These are phyloP conservation scores for Acanthochromis polyacanthus DNA, from an alignment of 2,113 vertebrate species.

Conservation along the genomic window DNA sequence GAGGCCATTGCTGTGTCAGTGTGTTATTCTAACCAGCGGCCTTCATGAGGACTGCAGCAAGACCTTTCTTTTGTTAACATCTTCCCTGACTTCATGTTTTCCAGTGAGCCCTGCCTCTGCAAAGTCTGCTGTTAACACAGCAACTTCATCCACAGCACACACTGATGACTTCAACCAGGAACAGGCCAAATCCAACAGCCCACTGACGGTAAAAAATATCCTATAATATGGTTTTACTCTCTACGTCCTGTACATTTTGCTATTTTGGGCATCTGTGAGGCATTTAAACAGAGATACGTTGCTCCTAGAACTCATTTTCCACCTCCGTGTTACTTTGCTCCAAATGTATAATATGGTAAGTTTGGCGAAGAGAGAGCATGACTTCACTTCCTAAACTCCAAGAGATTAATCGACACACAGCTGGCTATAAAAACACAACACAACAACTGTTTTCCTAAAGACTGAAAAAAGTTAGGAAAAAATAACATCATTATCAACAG, in stretches of 20 bases:
- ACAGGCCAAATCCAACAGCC: conserved; percentile 49
- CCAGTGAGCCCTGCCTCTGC: conserved; percentile 75
- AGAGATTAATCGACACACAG: conserved; percentile 70
- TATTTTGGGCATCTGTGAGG: conserved; percentile 33
- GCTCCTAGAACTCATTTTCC: conserved; percentile 52
- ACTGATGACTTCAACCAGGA: conserved; percentile 67
- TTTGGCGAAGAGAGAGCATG: conserved; percentile 62
- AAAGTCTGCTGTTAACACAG: conserved; percentile 57
- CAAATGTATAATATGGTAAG: conserved; percentile 66
- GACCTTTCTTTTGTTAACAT: conserved; percentile 77
- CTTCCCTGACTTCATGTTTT: conserved; percentile 86
- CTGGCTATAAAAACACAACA: conserved; percentile 52
- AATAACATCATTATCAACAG: neutral
- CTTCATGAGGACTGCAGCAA: conserved; percentile 47
- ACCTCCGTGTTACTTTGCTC: conserved; percentile 51
- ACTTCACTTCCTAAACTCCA: conserved; percentile 77
- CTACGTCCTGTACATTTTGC: conserved; percentile 2
- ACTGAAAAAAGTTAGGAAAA: neutral
- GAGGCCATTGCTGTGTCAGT: conserved; percentile 46
- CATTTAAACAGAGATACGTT: conserved; percentile 39
- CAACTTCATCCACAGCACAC: conserved; percentile 55
- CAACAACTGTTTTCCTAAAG: conserved; percentile 8
- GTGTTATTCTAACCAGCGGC: conserved; percentile 65
- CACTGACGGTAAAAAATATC: conserved; percentile 48
- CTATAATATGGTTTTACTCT: conserved; percentile 17